Conservation (phyloP, 2,888 invertebrate genomes). For the Tiliacea citrago region DNA sequence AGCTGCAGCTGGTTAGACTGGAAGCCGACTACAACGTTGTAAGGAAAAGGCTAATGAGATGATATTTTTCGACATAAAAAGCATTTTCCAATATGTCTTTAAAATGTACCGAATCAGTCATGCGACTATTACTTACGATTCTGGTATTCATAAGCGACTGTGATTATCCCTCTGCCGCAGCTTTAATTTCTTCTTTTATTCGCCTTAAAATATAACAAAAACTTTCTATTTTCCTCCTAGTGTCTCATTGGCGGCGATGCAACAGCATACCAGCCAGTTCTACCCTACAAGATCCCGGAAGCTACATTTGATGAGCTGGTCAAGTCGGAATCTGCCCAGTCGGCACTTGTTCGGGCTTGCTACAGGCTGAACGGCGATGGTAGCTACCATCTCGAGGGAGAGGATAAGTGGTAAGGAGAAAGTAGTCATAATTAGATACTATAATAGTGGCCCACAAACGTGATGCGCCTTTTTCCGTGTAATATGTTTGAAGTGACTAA, state of each 20-base stretch:
- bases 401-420: slow-evolving; percentile 84
- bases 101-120: too few species aligned
- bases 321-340: slow-evolving; percentile 79
- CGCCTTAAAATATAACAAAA: neutral
- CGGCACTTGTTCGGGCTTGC: slow-evolving; percentile 81
- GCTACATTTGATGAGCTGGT: slow-evolving; percentile 80
- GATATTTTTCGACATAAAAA: neutral
- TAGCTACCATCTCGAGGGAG: slow-evolving; percentile 81
- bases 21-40: neutral
- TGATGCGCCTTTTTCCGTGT: neutral
- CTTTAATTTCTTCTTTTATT: too few species aligned
- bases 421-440: neutral
- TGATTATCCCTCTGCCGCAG: neutral
- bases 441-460: neutral
- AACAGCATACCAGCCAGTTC: slow-evolving; percentile 83
- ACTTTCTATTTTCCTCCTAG: slow-evolving; percentile 64
- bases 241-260: slow-evolving; percentile 86
- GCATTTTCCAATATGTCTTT: too few species aligned
- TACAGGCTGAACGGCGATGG: slow-evolving; percentile 82
- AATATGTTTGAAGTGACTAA: neutral
- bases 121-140: too few species aligned
- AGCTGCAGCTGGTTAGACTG: neutral
- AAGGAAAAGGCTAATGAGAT: neutral
- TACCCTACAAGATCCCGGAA: slow-evolving; percentile 82
- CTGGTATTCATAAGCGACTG: neutral